Conservation (phyloP, 2,797 vertebrate genomes). For the Sebastes kiyomatsui region DNA sequence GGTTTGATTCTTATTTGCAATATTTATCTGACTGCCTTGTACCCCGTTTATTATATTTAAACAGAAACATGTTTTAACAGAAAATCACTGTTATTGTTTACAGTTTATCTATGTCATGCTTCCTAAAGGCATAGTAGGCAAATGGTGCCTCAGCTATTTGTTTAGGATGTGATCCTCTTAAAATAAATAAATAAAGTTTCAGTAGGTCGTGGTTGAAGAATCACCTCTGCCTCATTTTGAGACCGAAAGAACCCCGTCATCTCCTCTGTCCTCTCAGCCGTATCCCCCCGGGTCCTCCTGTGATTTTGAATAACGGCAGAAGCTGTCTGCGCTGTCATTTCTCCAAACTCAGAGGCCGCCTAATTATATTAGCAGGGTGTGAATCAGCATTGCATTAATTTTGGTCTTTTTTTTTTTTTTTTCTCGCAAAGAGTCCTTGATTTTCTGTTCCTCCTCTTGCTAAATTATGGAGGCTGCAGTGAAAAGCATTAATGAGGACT, state of each 20-base stretch:
- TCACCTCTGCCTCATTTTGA: background rate
- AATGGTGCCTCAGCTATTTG: background rate
- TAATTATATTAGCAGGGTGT: conserved; percentile 32
- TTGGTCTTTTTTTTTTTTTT: background rate
- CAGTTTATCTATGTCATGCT: background rate
- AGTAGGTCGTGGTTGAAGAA: background rate
- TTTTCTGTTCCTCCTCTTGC: conserved; percentile 22
- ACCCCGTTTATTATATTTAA: background rate
- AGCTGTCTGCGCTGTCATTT: conserved; percentile 12
- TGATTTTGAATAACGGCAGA: conserved; percentile 12
- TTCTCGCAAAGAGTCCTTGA: conserved; percentile 8
- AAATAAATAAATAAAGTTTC: background rate
- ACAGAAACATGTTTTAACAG: background rate
- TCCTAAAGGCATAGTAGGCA: background rate
- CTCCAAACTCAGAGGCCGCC: background rate
- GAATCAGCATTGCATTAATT: conserved; percentile 42
- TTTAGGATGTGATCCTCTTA: background rate
- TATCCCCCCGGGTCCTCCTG: background rate
- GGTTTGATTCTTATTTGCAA: background rate
- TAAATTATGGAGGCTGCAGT: conserved; percentile 39
- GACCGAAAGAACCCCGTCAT: background rate
- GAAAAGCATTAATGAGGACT: conserved; percentile 43
- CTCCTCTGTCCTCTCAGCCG: background rate
- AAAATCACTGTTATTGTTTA: background rate
- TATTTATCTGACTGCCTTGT: background rate